A percentile compares a stretch with the other conserved stretches of the same genome.
Evolutionary conservation across 2,797 vertebrate genomes (phyloP).

Genomic region (Vireo griseus): DNA sequence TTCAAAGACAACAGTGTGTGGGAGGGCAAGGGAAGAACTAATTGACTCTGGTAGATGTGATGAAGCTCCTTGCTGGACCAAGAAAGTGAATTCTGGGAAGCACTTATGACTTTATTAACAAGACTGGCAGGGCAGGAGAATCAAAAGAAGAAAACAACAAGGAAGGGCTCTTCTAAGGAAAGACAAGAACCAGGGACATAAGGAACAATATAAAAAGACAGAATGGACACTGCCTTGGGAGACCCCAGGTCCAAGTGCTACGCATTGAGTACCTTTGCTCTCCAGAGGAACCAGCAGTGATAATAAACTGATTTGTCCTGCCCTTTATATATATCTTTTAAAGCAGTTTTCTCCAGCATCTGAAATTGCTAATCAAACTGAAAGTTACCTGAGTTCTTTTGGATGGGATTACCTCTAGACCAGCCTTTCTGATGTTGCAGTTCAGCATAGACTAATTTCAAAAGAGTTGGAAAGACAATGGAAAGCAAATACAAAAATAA

Average conservation of each 20-base stretch:
- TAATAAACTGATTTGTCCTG: accelerated
- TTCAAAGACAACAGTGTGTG: background rate
- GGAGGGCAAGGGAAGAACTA: background rate
- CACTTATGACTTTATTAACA: background rate
- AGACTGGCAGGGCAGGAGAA: background rate
- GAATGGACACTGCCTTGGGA: background rate
- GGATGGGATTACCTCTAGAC: background rate
- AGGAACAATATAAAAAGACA: background rate
- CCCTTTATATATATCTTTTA: background rate
- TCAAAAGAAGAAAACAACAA: background rate
- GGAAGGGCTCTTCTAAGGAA: background rate
- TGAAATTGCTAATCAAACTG: background rate
- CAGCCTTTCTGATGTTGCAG: background rate
- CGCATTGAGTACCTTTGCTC: background rate
- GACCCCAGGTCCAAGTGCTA: accelerated
- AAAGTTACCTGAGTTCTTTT: background rate
- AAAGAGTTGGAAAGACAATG: background rate
- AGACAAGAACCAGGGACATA: background rate
- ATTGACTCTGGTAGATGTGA: background rate
- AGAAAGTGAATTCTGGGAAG: background rate
- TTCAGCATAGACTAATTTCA: background rate
- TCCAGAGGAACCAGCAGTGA: background rate
- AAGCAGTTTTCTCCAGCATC: background rate
- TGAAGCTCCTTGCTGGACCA: background rate
- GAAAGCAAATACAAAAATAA: background rate